Percentiles rank a stretch among this genome's conserved stretches.
Evolutionary conservation across 2,888 invertebrate species (phyloP).

Genomic region (Syrista parreyssii): DNA sequence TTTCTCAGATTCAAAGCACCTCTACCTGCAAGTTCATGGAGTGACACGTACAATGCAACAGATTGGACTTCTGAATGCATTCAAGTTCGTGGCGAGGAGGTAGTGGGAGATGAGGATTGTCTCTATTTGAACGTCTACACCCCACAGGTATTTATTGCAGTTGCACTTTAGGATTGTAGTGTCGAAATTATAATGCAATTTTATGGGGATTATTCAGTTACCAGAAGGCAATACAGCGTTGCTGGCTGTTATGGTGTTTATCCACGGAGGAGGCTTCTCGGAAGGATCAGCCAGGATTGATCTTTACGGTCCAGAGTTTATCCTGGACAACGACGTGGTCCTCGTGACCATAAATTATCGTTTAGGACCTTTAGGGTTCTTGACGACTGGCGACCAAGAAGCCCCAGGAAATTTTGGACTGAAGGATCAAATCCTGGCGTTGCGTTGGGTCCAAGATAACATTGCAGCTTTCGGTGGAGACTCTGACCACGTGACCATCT

Average conservation of each 20-base stretch:
- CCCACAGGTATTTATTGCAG: neutral
- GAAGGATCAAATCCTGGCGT: slow-evolving; percentile 39
- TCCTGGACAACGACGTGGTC: slow-evolving; percentile 40
- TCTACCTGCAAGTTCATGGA: neutral
- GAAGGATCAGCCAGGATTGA: neutral
- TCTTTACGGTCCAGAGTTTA: slow-evolving; percentile 32
- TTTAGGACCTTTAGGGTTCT: slow-evolving; percentile 39
- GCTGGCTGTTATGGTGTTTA: slow-evolving; percentile 40
- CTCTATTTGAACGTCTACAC: slow-evolving; percentile 17
- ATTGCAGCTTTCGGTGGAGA: slow-evolving; percentile 37
- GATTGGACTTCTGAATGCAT: neutral
- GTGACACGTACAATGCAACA: neutral
- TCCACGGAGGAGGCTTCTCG: slow-evolving; percentile 32
- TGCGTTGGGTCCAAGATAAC: slow-evolving; percentile 38
- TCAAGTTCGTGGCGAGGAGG: no score
- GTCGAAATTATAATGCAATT: no score
- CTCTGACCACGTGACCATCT: slow-evolving; percentile 34
- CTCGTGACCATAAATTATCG: slow-evolving; percentile 44
- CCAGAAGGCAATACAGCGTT: neutral
- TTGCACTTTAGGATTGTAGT: no score
- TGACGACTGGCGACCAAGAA: slow-evolving; percentile 36
- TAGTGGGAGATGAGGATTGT: no score
- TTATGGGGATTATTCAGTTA: no score
- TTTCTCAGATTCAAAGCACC: neutral
- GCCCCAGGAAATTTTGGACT: slow-evolving; percentile 41